Percentiles rank a stretch among this genome's conserved stretches.
phyloP scores from a whole-genome alignment of 1,140 invertebrate species.

The Palaemon carinicauda region DNA sequence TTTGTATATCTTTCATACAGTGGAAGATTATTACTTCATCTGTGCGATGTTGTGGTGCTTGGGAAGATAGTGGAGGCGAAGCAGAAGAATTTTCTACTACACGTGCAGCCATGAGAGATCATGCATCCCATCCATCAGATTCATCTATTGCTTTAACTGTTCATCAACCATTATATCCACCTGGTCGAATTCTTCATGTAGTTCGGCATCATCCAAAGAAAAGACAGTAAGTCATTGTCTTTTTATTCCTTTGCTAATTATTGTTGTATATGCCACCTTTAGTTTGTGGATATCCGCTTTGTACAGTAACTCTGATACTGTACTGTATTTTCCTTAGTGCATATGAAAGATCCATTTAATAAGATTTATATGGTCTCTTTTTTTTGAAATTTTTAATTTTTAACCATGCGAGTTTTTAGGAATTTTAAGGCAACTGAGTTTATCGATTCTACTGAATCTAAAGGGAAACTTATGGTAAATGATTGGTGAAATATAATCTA shows the following conservation, averaged over 20 bases:
- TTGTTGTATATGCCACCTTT: too few species aligned
- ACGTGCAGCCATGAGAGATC: constrained; percentile 37
- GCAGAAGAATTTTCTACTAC: constrained; percentile 53
- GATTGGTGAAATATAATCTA: too few species aligned
- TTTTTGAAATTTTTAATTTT: too few species aligned
- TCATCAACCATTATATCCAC: constrained; percentile 85
- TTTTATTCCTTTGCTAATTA: not conserved
- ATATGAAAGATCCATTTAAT: too few species aligned
- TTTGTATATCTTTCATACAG: constrained; percentile 66
- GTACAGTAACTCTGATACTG: too few species aligned
- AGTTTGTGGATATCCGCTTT: too few species aligned
- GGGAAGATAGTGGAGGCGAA: constrained; percentile 69
- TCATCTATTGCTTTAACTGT: constrained; percentile 66
- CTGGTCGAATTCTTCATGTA: constrained; percentile 88
- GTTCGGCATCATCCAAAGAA: constrained; percentile 86
- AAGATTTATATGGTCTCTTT: too few species aligned
- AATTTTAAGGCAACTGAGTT: too few species aligned
- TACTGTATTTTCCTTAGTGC: too few species aligned
- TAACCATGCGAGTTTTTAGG: too few species aligned
- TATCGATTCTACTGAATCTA: too few species aligned
- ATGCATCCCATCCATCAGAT: constrained; percentile 65
- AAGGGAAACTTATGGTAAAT: too few species aligned
- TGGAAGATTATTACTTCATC: constrained; percentile 90
- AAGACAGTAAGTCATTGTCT: constrained; percentile 75
- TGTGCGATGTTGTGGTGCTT: constrained; percentile 79